These are phyloP conservation scores for Diprion similis DNA, from an alignment of 1,140 invertebrate species.

Conservation along the genomic window DNA sequence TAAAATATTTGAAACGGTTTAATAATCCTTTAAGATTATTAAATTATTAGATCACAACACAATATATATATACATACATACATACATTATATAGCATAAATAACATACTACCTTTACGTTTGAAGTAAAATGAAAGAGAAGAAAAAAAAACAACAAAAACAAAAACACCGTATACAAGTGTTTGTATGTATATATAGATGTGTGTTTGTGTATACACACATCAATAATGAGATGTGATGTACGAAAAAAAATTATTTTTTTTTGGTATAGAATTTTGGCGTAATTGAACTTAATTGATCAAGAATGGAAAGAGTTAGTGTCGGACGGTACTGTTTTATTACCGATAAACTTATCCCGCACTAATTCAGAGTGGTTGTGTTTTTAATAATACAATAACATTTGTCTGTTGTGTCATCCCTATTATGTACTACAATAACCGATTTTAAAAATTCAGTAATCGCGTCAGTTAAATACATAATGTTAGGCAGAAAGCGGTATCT, in stretches of 20 bases:
- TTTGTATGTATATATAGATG: not conserved
- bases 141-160: conserved; percentile 31
- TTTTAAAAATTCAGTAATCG: not conserved
- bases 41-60: conserved; percentile 18
- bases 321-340: not conserved
- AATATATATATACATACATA: conserved; percentile 35
- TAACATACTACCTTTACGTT: conserved; percentile 20
- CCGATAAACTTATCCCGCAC: not conserved
- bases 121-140: conserved; percentile 40
- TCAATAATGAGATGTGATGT: too few relatives aligned
- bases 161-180: conserved; percentile 7
- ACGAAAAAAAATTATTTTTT: too few relatives aligned
- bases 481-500: not conserved
- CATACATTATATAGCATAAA: conserved; percentile 27
- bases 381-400: conserved; percentile 1
- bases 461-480: not conserved
- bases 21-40: conserved; percentile 15
- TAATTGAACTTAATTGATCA: conserved; percentile 20
- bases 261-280: conserved; percentile 15
- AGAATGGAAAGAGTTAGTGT: conserved; percentile 14
- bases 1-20: conserved; percentile 32
- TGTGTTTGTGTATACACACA: not conserved
- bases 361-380: not conserved
- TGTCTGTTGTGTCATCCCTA: not conserved
- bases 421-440: not conserved